Base-by-base conservation (phyloP, 2,113 vertebrate genomes). In the Odontesthes bonariensis region DNA sequence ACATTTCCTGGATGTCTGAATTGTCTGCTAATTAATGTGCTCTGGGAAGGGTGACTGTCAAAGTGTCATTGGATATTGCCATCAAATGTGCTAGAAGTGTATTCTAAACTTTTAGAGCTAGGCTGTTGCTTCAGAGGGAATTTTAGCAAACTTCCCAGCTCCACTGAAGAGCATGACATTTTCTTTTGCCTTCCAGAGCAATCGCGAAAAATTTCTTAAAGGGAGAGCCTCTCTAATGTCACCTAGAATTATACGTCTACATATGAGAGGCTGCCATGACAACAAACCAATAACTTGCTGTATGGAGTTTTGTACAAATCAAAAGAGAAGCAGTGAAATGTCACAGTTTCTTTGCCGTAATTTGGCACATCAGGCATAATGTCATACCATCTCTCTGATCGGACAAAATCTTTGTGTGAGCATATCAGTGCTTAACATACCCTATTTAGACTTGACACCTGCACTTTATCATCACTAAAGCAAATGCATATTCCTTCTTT, bases 381-480 rank as follows among this genome's bases (percentile, higher is more conserved):
- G 83, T 56, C 13, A 78, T 67, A 86, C 51, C 76, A 76, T 90
- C 66, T 22, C 6, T 14, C 33, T 59, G 82, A 86, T 87, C 61
- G 80, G 76, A 73, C 71, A 12, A 61, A 69, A 83, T 61, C 77
- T 77, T 73, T 61, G 53, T 82, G 81, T 88, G 87, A 90, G 77
- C 80, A 54, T 84, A 90, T 85, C 89, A 85, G 79, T 91, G 83
- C 90, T 88, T 81, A 93, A 90, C 87, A 91, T 66, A 86, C 78
- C 73, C 88, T 88, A 92, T 94, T 92, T 90, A 85, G 79, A 84
- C 66, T 72, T 89, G 89, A 92, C 93, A 94, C 73, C 75, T 23
- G 75, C 79, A 90, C 86, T 92, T 92, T 76, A 89, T 94, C 91
- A 93, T 89, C 85, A 88, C 86, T 85, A 88, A 91, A 91, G 82